phyloP scores from a whole-genome alignment of 2,888 invertebrate species.

The Ennomos fuscantarius region DNA sequence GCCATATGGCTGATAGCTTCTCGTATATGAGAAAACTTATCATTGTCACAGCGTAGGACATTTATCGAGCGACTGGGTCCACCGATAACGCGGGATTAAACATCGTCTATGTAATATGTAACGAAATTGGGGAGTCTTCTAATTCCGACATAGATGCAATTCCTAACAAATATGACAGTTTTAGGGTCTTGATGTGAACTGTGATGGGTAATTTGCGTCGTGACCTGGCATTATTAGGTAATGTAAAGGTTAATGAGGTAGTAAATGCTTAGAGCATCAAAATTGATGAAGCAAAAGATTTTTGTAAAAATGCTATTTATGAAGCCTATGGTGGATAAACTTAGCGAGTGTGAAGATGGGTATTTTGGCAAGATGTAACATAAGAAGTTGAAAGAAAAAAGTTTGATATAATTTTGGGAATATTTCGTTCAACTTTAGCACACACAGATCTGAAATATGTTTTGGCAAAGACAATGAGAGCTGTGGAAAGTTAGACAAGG shows the following conservation, averaged over 20 bases:
- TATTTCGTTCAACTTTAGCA: slow-evolving; percentile 39
- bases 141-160: slow-evolving; percentile 44
- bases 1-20: slow-evolving; percentile 42
- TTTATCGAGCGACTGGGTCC: slow-evolving; percentile 64
- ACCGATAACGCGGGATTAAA: slow-evolving; percentile 68
- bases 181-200: slow-evolving; percentile 39
- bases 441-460: slow-evolving; percentile 41
- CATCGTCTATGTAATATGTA: slow-evolving; percentile 59
- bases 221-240: slow-evolving; percentile 43
- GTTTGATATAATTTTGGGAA: slow-evolving; percentile 41
- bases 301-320: slow-evolving; percentile 20
- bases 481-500: slow-evolving; percentile 38
- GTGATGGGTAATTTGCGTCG: slow-evolving; percentile 45
- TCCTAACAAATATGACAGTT: slow-evolving; percentile 44
- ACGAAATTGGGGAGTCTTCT: slow-evolving; percentile 55
- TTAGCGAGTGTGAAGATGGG: slow-evolving; percentile 40
- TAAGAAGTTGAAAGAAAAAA: slow-evolving; percentile 40
- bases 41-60: slow-evolving; percentile 52
- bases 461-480: slow-evolving; percentile 42
- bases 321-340: slow-evolving; percentile 34
- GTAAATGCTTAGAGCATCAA: slow-evolving; percentile 39
- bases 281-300: slow-evolving; percentile 41
- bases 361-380: slow-evolving; percentile 42
- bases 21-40: slow-evolving; percentile 44
- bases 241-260: slow-evolving; percentile 50